Percentiles rank a stretch among this genome's conserved stretches.
Conservation (phyloP, 1,140 invertebrate species). For the Penaeus indicus region DNA sequence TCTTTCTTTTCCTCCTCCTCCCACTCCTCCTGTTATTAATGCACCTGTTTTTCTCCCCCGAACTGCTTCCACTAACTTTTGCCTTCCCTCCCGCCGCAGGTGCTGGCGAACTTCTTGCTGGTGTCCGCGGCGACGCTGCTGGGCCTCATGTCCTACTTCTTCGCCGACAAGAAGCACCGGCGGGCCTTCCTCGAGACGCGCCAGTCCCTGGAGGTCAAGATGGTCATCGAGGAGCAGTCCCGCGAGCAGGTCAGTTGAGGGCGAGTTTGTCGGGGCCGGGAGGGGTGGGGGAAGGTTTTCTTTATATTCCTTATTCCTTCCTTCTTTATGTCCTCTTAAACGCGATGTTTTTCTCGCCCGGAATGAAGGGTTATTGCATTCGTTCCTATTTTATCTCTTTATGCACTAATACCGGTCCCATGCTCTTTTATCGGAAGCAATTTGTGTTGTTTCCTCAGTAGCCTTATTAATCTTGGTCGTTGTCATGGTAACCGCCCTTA, state of each 20-base stretch:
- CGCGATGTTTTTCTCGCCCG: background rate
- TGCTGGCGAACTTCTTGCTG: slow-evolving; percentile 79
- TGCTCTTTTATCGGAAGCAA: too few species aligned
- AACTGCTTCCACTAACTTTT: too few species aligned
- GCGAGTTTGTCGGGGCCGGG: background rate
- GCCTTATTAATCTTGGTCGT: too few species aligned
- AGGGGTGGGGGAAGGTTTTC: background rate
- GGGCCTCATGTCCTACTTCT: slow-evolving; percentile 83
- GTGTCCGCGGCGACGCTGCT: slow-evolving; percentile 80
- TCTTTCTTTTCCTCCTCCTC: background rate
- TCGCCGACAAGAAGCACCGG: slow-evolving; percentile 88
- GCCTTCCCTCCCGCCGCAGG: slow-evolving; percentile 72
- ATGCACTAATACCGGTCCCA: too few species aligned
- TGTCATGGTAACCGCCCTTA: too few species aligned
- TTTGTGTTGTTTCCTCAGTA: too few species aligned
- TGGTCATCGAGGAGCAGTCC: slow-evolving; percentile 92
- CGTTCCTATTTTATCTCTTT: too few species aligned
- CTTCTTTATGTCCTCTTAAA: background rate
- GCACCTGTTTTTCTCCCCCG: background rate
- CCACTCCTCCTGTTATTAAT: background rate
- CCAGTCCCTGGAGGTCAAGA: slow-evolving; percentile 90
- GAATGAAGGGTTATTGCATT: background rate
- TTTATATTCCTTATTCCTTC: background rate
- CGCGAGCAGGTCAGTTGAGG: slow-evolving; percentile 83
- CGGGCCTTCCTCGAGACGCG: slow-evolving; percentile 91